phyloP scores from a whole-genome alignment of 2,113 vertebrate genomes.

The Tupaia chinensis region DNA sequence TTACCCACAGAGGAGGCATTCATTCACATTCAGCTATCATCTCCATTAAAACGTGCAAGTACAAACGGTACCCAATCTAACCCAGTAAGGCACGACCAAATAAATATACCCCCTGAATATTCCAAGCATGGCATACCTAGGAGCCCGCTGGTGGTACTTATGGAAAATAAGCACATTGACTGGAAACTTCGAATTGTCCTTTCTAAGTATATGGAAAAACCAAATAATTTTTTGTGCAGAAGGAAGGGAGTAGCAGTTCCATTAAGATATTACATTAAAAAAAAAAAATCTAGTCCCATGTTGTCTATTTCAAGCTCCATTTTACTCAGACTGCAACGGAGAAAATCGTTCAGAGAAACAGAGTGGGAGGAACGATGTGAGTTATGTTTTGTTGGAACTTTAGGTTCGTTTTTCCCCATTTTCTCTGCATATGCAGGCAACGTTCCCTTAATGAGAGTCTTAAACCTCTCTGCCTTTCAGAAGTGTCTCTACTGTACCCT shows the following conservation, averaged over 20 bases:
- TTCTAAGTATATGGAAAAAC: not conserved
- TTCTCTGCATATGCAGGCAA: constrained; percentile 66
- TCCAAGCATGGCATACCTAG: not conserved
- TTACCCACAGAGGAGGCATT: constrained; percentile 65
- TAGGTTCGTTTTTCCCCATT: constrained; percentile 63
- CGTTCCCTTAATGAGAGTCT: constrained; percentile 74
- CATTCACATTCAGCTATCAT: constrained; percentile 58
- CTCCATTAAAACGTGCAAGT: constrained; percentile 53
- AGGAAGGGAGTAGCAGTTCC: constrained; percentile 56
- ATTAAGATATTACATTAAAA: constrained; percentile 54
- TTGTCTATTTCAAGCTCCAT: constrained; percentile 71
- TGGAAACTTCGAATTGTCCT: constrained; percentile 43
- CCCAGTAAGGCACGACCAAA: not conserved
- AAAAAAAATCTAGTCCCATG: constrained; percentile 35
- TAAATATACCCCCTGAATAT: constrained; percentile 16
- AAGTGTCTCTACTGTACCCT: constrained; percentile 21
- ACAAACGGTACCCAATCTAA: constrained; percentile 46
- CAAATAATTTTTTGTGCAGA: constrained; percentile 28
- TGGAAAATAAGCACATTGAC: constrained; percentile 32
- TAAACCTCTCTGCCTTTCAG: constrained; percentile 61
- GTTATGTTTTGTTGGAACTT: constrained; percentile 50
- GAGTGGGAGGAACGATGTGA: constrained; percentile 38
- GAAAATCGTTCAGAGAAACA: constrained; percentile 51
- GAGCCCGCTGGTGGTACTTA: not conserved
- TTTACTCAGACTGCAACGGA: constrained; percentile 63